Evolutionary conservation across 2,797 vertebrate genomes (phyloP).

Genomic region (Acipenser oxyrinchus): DNA sequence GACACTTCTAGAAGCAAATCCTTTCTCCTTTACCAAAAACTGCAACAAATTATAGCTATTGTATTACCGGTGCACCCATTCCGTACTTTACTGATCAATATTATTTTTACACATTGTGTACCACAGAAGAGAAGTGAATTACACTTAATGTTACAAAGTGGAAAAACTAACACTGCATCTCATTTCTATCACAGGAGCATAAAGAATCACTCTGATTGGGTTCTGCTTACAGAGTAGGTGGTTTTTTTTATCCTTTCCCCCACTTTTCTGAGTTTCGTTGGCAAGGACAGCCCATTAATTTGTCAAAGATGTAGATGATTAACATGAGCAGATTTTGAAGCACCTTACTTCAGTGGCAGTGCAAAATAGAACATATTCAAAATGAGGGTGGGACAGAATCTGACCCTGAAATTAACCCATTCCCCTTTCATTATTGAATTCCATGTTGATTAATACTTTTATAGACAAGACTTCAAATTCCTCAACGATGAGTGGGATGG

Average conservation of each 20-base stretch:
- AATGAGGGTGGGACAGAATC: no score
- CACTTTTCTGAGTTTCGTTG: constrained; percentile 17
- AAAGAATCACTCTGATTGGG: constrained; percentile 3
- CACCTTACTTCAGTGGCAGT: constrained; percentile 11
- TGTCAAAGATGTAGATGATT: constrained; percentile 18
- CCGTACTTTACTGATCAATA: constrained; percentile 19
- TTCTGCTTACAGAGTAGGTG: not conserved
- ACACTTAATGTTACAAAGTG: constrained; percentile 13
- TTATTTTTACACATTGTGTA: constrained; percentile 50
- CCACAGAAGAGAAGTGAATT: constrained; percentile 34
- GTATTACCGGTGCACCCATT: no score
- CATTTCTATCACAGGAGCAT: constrained; percentile 16
- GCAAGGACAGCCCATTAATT: constrained; percentile 19
- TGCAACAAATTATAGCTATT: no score
- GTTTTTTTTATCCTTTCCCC: not conserved
- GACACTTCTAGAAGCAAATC: no score
- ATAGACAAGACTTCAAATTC: no score
- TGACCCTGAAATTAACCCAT: no score
- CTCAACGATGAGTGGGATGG: no score
- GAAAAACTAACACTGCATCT: not conserved
- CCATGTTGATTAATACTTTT: no score
- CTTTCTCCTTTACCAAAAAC: no score
- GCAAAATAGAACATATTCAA: constrained; percentile 12
- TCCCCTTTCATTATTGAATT: no score
- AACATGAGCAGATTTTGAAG: constrained; percentile 12